phyloP scores from a whole-genome alignment of 2,888 invertebrate species.

The Pterostichus niger region DNA sequence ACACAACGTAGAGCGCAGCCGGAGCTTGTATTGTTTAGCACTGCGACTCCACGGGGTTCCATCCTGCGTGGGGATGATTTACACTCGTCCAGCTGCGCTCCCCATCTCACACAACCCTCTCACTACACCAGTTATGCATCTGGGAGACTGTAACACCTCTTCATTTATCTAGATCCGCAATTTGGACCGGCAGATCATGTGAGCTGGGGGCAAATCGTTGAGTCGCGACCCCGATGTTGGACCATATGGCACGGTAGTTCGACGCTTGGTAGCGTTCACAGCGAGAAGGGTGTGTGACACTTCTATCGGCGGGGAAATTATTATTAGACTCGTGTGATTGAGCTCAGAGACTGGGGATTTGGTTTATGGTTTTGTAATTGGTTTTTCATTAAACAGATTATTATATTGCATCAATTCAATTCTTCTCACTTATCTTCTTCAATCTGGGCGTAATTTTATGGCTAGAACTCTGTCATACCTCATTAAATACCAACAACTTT shows the following conservation, averaged over 20 bases:
- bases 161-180: constrained; percentile 75
- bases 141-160: constrained; percentile 74
- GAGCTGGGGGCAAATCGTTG: constrained; percentile 67
- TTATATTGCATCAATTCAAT: constrained; percentile 43
- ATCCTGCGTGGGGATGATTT: constrained; percentile 71
- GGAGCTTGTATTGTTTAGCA: constrained; percentile 69
- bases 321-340: constrained; percentile 23
- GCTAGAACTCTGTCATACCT: too few relatives aligned
- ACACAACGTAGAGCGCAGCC: too few relatives aligned
- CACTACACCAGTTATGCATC: constrained; percentile 43
- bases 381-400: constrained; percentile 31
- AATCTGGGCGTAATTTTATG: too few relatives aligned
- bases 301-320: too few relatives aligned
- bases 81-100: constrained; percentile 68
- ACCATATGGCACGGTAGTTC: constrained; percentile 60
- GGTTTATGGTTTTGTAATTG: constrained; percentile 45
- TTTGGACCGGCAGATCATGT: constrained; percentile 71
- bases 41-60: constrained; percentile 71
- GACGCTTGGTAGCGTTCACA: background rate
- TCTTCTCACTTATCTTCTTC: too few relatives aligned
- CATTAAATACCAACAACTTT: too few relatives aligned
- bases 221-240: constrained; percentile 67
- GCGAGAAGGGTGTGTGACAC: background rate
- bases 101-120: constrained; percentile 65
- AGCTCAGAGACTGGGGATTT: background rate